Evolutionary conservation across 2,888 invertebrate species (phyloP), one percentile per base, ranked within the genome.

Genomic region (Corbicula japonica): DNA sequence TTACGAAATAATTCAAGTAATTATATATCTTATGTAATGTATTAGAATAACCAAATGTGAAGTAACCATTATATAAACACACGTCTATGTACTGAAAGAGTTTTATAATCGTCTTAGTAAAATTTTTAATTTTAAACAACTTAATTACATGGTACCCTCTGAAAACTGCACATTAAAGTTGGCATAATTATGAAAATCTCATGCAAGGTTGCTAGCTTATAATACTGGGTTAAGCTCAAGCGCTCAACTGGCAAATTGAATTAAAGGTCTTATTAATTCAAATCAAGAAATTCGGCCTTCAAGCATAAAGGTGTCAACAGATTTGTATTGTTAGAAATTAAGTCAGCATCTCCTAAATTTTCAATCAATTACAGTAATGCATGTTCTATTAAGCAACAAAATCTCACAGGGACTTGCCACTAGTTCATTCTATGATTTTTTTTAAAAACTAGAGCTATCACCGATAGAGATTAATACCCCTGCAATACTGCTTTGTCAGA

Each of bases 301-400:
- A 35, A 58, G 35, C 58, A 35, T 58, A 35, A 58, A 58, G 58
- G 58, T 58, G 58, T 58, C 58, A 58, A 58, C 35, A 58, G 34
- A 35, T 58, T 58, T 58, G 58, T 35, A 58, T 58, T 58, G 26
- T 26, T 58, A 35, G 38, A 58, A 58, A 58, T 21, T 58, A 58
- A 34, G 18, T 12, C 58, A 58, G 58, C 34, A 58, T 58, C 58
- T 58, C 23, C 21, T 35, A 21, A 34, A 58, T 58, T 58, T 56
- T 58, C 35, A 58, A 58, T 35, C 23, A 35, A 58, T 35, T 35
- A 58, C 38, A 18, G n/a, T n/a, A n/a, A n/a, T n/a, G n/a, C n/a
- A n/a, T n/a, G n/a, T n/a, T n/a, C n/a, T n/a, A n/a, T n/a, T n/a
- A n/a, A n/a, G n/a, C n/a, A n/a, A n/a, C n/a, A n/a, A n/a, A n/a